Base-by-base conservation (phyloP, 2,113 vertebrate genomes). In the Mellivora capensis region DNA sequence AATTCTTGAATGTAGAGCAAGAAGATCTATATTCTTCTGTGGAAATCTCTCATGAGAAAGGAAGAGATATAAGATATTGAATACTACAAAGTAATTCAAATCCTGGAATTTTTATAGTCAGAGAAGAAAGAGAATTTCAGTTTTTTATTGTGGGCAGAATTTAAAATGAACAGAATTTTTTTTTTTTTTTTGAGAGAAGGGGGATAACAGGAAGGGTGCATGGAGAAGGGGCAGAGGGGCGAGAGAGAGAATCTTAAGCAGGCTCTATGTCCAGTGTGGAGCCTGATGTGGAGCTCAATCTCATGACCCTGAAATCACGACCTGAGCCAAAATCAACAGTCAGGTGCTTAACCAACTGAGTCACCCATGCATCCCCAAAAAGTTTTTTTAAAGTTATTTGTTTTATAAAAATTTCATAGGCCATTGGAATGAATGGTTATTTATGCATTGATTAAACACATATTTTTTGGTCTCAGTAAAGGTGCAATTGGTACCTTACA, bases 121-220 rank as follows among this genome's bases (percentile, higher is more conserved):
- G 21, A 37, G 64, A 59, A 86, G 21, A 89, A 92, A 64, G 20
- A 57, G 5, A 59, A 77, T 69, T 34, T 76, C 10, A 52, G 17
- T 61, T 77, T 81, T 93, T 49, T 14, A 77, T 20, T 71, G 71
- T 67, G 6, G 64, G 2, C 15, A 74, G 1, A 92, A 71, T 90
- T 92, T 90, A n/a, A 95, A 86, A 83, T 77, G 52, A 79, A 44
- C 72, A 76, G 14, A 42, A 25, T 13, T 25, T 74, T 10, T 31
- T 64, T 61, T 12, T 29, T 17, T 17, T 64, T 34, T 3, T 34
- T 67, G 2, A 67, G 64, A 34, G 27, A 62, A 29, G 6, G 14
- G 31, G 6, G 31, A 31, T 17, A 6, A 34, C 1, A 3, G 31
- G 27, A 12, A 13, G 2, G 15, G 31, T 3, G 14, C 13, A 31